These are phyloP conservation scores for Nebria ingens DNA, from an alignment of 1,140 invertebrate species.

Conservation along the genomic window DNA sequence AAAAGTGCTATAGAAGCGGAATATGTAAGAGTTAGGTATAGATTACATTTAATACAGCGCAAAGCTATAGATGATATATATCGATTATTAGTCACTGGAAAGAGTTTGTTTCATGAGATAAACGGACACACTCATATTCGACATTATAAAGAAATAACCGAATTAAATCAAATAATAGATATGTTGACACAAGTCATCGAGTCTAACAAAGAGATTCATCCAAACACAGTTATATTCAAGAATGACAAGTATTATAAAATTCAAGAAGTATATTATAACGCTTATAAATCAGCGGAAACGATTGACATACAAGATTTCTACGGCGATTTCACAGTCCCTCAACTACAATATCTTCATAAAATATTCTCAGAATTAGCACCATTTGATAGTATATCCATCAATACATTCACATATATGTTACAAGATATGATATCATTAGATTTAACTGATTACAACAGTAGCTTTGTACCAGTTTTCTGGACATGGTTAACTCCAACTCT, in stretches of 20 bases:
- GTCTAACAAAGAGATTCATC: no score
- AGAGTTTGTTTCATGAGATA: slow-evolving; percentile 34
- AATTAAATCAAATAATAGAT: not conserved
- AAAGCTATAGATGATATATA: slow-evolving; percentile 36
- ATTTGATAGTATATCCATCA: slow-evolving; percentile 37
- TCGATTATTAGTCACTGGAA: slow-evolving; percentile 34
- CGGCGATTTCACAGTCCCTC: slow-evolving; percentile 40
- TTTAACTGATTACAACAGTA: slow-evolving; percentile 35
- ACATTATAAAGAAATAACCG: not conserved
- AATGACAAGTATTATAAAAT: no score
- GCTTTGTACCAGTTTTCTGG: slow-evolving; percentile 41
- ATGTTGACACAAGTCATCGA: no score
- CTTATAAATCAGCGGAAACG: no score
- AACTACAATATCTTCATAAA: slow-evolving; percentile 38
- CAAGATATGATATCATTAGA: slow-evolving; percentile 43
- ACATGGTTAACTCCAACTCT: slow-evolving; percentile 35
- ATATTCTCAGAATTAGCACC: slow-evolving; percentile 42
- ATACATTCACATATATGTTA: slow-evolving; percentile 41
- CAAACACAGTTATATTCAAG: no score
- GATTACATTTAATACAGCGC: slow-evolving; percentile 34
- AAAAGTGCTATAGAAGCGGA: slow-evolving; percentile 40
- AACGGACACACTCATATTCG: slow-evolving; percentile 29
- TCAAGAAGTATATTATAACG: no score
- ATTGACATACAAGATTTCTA: no score
- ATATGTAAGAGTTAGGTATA: slow-evolving; percentile 35